Base-by-base conservation (phyloP, 2,888 invertebrate genomes). In the Melinaea marsaeus region DNA sequence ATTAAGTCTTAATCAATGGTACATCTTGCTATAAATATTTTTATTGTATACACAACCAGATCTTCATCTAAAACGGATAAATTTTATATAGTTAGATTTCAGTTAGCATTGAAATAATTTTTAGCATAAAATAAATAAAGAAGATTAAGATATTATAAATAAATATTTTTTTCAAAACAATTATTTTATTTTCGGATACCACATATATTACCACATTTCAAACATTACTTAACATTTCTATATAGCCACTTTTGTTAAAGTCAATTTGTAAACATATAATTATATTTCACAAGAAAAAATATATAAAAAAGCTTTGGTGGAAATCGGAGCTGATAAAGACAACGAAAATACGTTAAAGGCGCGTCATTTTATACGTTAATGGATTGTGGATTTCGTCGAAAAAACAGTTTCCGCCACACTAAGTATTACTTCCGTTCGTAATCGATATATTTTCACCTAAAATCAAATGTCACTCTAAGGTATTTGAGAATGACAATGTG, bases 371-470 rank as follows among this genome's bases (percentile, higher is more conserved):
- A 86, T 84, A 86, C 87, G 79, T 76, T 85, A 85, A 86, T 86
- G 86, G 85, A 85, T 78, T 79, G 77, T 77, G 77, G 80, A 79
- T 80, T 79, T 76, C 77, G 79, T 32, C 76, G 79, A 79, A 81
- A 83, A 82, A 88, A 87, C 86, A 85, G 81, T 89, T 88, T 89
- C 87, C 85, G 79, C 85, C 65, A 83, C 88, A 85, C 85, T 89
- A 86, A 84, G 76, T 82, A 77, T 77, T 77, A 86, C 84, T 89
- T 90, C 90, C 90, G 84, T 42, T 73, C 79, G 88, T 80, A 88
- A 88, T 84, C 82, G 89, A 88, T 90, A 88, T 88, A 67, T 84
- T 84, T 77, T 80, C 74, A 79, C 79, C 77, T 76, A 79, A 86
- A 88, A 84, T 84, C 85, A 81, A 79, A 79, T 83, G 83, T 82